Evolutionary conservation across 92 coral and sea anemone genomes (phyloP), one percentile per base, ranked within the genome.

Genomic region (Phenganax subtilis): DNA sequence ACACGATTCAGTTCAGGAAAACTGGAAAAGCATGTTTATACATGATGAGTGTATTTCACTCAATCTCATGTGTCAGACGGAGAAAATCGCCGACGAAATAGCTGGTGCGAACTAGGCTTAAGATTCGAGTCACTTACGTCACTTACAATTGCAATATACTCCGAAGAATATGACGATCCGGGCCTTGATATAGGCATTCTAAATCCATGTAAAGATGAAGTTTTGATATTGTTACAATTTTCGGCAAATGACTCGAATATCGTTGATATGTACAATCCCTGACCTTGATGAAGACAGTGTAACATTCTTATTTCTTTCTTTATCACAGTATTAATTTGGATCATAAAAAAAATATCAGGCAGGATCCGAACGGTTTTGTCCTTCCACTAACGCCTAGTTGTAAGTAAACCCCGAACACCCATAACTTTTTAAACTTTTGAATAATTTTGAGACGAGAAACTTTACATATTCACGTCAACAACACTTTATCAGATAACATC

Each of bases 381-480:
- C 91, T 93, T 12, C 98, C 98, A 27, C 86, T 93, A 89, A 90
- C 98, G n/a, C 94, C 98, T 20, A 91, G 97, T 61, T 89, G 98
- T 93, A 82, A 83, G 97, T 88, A 17, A 14, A 11, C 37, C 10
- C 10, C 44, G 8, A 54, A 30, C 54, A 58, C 30, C 25, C 12
- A 14, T 29, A 20, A 20, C 25, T 0, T 20, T 20, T 20, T 20
- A 20, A 20, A 29, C 25, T 20, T 72, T 72, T 27, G 25, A 27
- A 9, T 72, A 20, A 72, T 10, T 9, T 16, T 20, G 77, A 27
- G 55, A 0, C 10, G 55, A 31, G 12, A 72, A 12, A 25, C 8
- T 71, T 31, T 31, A 0, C 54, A 10, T 37, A 37, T 20, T 20
- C 25, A 20, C 25, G 25, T 20, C 25, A 20, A 20, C 25, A 20